Base-by-base conservation (phyloP, 2,113 vertebrate species). In the Rhinolophus ferrumequinum region DNA sequence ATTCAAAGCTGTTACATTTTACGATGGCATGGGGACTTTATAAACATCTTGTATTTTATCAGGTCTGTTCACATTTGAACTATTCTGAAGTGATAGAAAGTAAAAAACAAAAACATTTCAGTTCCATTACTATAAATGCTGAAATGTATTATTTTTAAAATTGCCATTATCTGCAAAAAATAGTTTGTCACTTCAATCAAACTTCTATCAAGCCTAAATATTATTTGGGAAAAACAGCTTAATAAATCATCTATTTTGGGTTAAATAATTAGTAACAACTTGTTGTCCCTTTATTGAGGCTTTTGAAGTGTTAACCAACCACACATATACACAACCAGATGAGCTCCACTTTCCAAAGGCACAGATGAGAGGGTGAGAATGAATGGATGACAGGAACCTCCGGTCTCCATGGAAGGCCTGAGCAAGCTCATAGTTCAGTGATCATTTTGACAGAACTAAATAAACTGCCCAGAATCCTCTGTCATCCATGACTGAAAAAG, bases 341-440 rank as follows among this genome's bases (percentile, higher is more conserved):
- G 50, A 93, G 67, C 38, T 88, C 44, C 6, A 38, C 54, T 84
- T 79, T 67, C 79, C 44, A 96, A 93, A 94, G 73, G 83, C 69
- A 70, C 52, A 97, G 86, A 93, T 95, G 87, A 97, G 97, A 98
- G 88, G n/a, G 8, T 16, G n/a, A 30, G 69, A 89, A 76, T 97
- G 96, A 97, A 97, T 93, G 38, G 62, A 66, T 89, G 95, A 52
- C 50, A 3, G 47, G 75, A 96, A 88, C 75, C 90, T 30, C 28
- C 87, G 70, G 84, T 98, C 88, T 72, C 62, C 95, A 86, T 0
- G 4, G 87, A 88, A 97, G 94, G 52, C 72, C 81, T 26, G 97
- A 93, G 12, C 82, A 64, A 83, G 33, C 88, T n/a, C 70, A 60
- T 30, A 76, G 84, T 97, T 96, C 90, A 97, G 86, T 83, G 93